phyloP scores from a whole-genome alignment of 1,140 invertebrate species.

The Cyphomyrmex costatus region DNA sequence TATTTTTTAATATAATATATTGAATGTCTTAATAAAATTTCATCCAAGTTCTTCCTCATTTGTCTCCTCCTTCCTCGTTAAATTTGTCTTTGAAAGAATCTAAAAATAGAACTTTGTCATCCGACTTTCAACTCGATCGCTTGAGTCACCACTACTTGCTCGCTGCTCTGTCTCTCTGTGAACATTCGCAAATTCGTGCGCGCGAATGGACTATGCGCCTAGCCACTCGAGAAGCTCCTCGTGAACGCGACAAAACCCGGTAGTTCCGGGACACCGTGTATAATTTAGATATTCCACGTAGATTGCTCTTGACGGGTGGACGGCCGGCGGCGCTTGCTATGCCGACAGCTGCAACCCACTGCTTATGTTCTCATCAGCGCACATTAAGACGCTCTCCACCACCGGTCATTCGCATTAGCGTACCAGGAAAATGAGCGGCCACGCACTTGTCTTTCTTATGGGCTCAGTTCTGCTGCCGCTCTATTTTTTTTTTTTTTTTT shows the following conservation, averaged over 20 bases:
- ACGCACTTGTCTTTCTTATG: slow-evolving; percentile 47
- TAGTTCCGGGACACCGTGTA: slow-evolving; percentile 59
- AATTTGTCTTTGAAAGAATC: background rate
- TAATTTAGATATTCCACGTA: slow-evolving; percentile 65
- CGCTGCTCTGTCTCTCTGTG: too few species aligned
- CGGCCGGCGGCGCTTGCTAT: slow-evolving; percentile 46
- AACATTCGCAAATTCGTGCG: background rate
- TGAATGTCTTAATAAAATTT: background rate
- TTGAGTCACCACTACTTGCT: background rate
- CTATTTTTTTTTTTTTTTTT: too few species aligned
- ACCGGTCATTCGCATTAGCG: slow-evolving; percentile 72
- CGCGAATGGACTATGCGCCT: background rate
- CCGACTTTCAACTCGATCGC: background rate
- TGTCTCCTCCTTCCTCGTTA: background rate
- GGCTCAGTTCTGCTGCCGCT: background rate
- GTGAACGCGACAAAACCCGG: background rate
- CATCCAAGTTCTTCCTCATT: background rate
- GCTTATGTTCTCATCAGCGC: slow-evolving; percentile 71
- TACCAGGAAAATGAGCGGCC: slow-evolving; percentile 67
- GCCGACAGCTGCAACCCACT: slow-evolving; percentile 68
- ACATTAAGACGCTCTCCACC: slow-evolving; percentile 72
- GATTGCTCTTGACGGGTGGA: slow-evolving; percentile 60
- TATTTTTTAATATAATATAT: background rate
- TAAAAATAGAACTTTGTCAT: background rate
- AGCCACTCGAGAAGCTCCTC: background rate